Evolutionary conservation across 1,140 invertebrate genomes (phyloP).

Genomic region (Papilio machaon): DNA sequence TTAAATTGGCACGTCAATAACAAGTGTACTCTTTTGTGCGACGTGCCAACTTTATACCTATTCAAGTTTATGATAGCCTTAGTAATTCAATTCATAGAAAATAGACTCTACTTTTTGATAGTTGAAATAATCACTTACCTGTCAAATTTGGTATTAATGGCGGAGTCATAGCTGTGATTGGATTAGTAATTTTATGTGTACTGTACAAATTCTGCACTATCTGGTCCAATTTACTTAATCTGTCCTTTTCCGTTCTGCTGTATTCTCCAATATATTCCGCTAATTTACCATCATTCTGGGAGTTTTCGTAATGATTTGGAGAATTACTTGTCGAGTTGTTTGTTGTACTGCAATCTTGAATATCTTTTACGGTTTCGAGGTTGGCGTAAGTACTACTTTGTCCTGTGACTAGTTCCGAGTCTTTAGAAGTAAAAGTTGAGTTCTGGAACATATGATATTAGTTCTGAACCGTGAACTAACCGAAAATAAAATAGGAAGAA

Average conservation of each 20-base stretch:
- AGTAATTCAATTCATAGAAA: neutral
- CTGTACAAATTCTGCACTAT: constrained; percentile 76
- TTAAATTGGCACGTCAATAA: no score
- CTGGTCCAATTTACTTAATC: constrained; percentile 74
- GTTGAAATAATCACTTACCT: constrained; percentile 47
- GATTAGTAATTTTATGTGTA: constrained; percentile 67
- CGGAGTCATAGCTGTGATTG: constrained; percentile 43
- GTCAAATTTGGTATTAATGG: constrained; percentile 46
- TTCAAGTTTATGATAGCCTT: no score
- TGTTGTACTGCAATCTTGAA: constrained; percentile 40
- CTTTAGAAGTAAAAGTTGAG: constrained; percentile 53
- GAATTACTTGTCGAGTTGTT: constrained; percentile 45
- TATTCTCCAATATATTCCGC: constrained; percentile 42
- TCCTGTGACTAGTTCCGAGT: constrained; percentile 47
- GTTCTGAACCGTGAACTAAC: no score
- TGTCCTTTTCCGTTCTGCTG: constrained; percentile 59
- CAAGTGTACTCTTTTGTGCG: no score
- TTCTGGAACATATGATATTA: constrained; percentile 54
- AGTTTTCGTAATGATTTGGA: constrained; percentile 33
- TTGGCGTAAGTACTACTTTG: constrained; percentile 47
- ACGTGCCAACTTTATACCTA: no score
- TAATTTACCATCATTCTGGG: constrained; percentile 37
- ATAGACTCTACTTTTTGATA: neutral
- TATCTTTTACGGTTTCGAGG: constrained; percentile 44
- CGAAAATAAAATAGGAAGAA: no score